Conservation (phyloP, 2,888 invertebrate species). For the Eupithecia vulgata region DNA sequence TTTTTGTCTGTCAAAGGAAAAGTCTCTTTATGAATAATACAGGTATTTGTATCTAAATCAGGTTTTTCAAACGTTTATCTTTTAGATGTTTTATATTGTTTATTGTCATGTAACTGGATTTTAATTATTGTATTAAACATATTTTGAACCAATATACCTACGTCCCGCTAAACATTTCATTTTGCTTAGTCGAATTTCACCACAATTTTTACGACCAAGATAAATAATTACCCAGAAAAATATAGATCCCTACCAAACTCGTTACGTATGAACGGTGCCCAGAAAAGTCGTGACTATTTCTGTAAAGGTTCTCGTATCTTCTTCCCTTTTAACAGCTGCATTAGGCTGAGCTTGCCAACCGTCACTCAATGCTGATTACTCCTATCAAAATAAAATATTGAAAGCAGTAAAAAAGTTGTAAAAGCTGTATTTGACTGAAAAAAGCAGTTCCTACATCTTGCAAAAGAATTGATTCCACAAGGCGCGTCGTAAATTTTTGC, state of each 20-base stretch:
- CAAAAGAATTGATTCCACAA: constrained; percentile 31
- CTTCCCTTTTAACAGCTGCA: not conserved
- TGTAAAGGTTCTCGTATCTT: not conserved
- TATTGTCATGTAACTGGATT: not conserved
- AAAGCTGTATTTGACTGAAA: constrained; percentile 11
- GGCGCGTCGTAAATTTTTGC: constrained; percentile 43
- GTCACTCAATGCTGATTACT: constrained; percentile 23
- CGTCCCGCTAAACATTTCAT: not conserved
- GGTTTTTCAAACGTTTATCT: not conserved
- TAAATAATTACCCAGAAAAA: too few relatives aligned
- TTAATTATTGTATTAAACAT: not conserved
- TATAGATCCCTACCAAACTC: not conserved
- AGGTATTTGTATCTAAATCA: not conserved
- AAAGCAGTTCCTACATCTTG: constrained; percentile 12
- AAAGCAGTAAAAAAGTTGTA: constrained; percentile 30
- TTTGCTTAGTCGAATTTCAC: too few relatives aligned
- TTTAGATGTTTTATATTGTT: not conserved
- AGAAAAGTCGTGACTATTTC: not conserved
- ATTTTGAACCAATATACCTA: not conserved
- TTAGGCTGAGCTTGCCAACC: not conserved
- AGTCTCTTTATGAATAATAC: constrained; percentile 9
- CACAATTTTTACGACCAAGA: too few relatives aligned
- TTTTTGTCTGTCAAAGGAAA: constrained; percentile 36
- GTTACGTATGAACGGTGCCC: not conserved
- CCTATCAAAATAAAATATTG: constrained; percentile 34